Evolutionary conservation across 2,113 vertebrate genomes (phyloP).

Genomic region (Siniperca knerii): DNA sequence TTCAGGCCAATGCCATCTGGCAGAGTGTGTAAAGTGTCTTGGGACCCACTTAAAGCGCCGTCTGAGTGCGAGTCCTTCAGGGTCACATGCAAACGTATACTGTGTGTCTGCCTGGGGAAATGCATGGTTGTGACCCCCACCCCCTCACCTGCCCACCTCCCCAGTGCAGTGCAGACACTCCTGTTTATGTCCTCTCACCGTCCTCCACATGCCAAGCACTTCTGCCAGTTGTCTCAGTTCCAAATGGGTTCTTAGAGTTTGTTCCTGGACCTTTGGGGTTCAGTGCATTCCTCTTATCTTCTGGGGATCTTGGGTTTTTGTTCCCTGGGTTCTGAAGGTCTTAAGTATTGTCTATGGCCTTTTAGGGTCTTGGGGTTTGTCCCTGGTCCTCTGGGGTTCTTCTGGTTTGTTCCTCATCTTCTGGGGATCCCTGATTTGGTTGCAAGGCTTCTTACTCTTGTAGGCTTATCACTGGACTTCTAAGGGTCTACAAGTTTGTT

Average conservation of each 20-base stretch:
- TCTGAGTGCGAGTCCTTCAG: slow-evolving; percentile 60
- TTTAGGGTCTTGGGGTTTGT: not conserved
- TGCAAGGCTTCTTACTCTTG: not conserved
- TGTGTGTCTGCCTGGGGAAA: slow-evolving; percentile 70
- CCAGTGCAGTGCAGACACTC: slow-evolving; percentile 64
- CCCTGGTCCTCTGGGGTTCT: not conserved
- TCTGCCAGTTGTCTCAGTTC: slow-evolving; percentile 83
- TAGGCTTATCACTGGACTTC: not conserved
- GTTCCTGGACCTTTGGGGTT: not conserved
- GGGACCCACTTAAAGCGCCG: slow-evolving; percentile 63
- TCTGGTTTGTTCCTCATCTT: not conserved
- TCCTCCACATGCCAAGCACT: slow-evolving; percentile 64
- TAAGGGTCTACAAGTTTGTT: not conserved
- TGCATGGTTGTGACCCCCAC: slow-evolving; percentile 67
- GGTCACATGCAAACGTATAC: slow-evolving; percentile 70
- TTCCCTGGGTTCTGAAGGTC: not conserved
- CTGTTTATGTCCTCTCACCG: slow-evolving; percentile 64
- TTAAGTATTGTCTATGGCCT: not conserved
- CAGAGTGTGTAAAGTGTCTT: slow-evolving; percentile 61
- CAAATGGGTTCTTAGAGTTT: slow-evolving; percentile 46
- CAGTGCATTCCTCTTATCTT: not conserved
- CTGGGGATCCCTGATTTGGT: not conserved
- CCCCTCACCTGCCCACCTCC: slow-evolving; percentile 27
- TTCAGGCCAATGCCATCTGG: slow-evolving; percentile 70
- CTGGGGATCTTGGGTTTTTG: not conserved